phyloP scores from a whole-genome alignment of 64 coral and sea anemone genomes.

The Stichodactyla mertensii region DNA sequence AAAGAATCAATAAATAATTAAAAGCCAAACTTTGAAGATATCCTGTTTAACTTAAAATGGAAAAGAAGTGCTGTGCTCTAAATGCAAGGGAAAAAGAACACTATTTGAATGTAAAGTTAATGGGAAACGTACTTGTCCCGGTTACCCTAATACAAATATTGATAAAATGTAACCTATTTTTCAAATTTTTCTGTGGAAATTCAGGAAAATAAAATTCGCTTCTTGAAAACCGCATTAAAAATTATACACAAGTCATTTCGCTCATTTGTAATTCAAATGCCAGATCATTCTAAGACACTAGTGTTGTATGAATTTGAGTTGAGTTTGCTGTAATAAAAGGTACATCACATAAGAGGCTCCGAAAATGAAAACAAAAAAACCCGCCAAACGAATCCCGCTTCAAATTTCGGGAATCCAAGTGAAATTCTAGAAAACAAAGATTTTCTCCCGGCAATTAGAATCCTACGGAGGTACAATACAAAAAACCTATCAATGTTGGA shows the following conservation, averaged over 20 bases:
- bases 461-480: slow-evolving; percentile 22
- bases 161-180: not conserved
- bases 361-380: not conserved
- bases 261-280: slow-evolving; percentile 15
- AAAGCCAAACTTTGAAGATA: slow-evolving; percentile 24
- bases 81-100: not conserved
- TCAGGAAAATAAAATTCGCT: not conserved
- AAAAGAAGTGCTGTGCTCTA: not conserved
- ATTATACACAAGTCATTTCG: slow-evolving; percentile 8
- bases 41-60: slow-evolving; percentile 55
- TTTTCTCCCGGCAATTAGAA: not conserved
- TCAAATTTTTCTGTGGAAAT: not conserved
- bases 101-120: not conserved
- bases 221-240: not conserved
- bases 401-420: not conserved
- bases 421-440: not conserved
- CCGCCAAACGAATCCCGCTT: not conserved
- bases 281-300: not conserved
- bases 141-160: not conserved
- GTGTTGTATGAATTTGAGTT: slow-evolving; percentile 9
- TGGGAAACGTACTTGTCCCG: not conserved
- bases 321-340: not conserved
- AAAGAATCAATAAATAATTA: slow-evolving; percentile 56
- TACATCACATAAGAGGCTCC: not conserved
- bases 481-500: not conserved